Base-by-base conservation (phyloP, 2,113 vertebrate genomes). In the Columba livia region DNA sequence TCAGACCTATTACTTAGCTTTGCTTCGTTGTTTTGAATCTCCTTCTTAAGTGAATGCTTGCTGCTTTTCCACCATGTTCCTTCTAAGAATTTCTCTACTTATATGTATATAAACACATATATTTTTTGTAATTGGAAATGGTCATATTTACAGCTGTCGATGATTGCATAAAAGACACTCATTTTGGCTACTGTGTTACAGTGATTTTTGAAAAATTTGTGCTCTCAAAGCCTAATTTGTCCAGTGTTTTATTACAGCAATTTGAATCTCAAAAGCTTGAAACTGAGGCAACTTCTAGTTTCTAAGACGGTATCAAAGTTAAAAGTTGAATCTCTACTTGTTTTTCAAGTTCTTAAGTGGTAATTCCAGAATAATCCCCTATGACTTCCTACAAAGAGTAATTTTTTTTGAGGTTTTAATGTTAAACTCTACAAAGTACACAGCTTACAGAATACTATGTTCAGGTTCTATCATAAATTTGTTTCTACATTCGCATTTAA, bases 401-500 rank as follows among this genome's bases (percentile, higher is more conserved):
- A 58, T 29, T n/a, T 97, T 96, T 88, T 93, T 77, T 77, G 93
- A 92, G 80, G 54, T 89, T 97, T 96, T 96, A 92, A 94, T 81
- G 77, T 88, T 56, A 92, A 74, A 28, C 31, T 74, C 19, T 60
- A 21, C 47, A 38, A 95, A 92, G 56, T 79, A 78, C 64, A 53
- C 56, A 83, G 70, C 15, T 80, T 84, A 24, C 44, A 91, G 94
- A 96, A 93, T 83, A 81, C 82, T 66, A 11, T 78, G 56, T 87
- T 91, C n/a, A 21, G 79, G 90, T 94, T 96, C 85, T 95, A 50
- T 66, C 51, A 72, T 93, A 86, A 94, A 75, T 80, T 77, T 11
- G 9, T 66, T 88, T 86, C 16, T 80, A 44, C 23, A 8, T 11
- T 58, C 42, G 10, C 13, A 70, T 69, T 86, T 44, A 65, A 62